Conservation (phyloP, 2,888 invertebrate genomes). For the Epistrophe eligans region DNA sequence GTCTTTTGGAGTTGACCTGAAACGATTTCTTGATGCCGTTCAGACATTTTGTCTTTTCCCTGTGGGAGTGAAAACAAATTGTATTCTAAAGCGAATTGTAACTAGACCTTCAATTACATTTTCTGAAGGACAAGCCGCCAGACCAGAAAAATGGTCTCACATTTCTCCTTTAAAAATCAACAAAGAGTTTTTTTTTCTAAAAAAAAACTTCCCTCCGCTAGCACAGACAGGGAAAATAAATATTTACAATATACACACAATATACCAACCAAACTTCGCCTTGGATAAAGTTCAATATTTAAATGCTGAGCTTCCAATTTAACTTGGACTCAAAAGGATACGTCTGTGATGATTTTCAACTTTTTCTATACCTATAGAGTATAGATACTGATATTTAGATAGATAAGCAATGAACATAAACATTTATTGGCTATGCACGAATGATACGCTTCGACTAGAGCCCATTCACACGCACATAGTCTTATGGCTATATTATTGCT, state of each 20-base stretch:
- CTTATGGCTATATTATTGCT: slow-evolving; percentile 19
- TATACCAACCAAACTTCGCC: slow-evolving; percentile 1
- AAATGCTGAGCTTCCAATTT: background rate
- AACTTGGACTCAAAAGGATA: background rate
- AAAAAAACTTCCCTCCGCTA: background rate
- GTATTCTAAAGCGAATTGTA: no score
- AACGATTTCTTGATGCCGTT: no score
- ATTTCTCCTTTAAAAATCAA: background rate
- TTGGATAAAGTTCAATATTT: background rate
- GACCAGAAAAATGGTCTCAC: background rate
- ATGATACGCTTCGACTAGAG: background rate
- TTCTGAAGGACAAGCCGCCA: no score
- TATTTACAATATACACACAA: background rate
- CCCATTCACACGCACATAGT: background rate
- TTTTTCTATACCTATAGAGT: background rate
- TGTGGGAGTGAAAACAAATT: no score
- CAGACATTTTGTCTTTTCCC: no score
- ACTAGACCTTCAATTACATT: no score
- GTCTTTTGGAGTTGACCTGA: no score
- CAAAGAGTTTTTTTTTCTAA: background rate
- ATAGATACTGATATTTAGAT: background rate
- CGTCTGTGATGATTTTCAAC: background rate
- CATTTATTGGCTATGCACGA: slow-evolving; percentile 14
- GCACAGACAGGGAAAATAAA: background rate
- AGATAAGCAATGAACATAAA: slow-evolving; percentile 13